phyloP scores from a whole-genome alignment of 2,888 invertebrate species.

The Phragmatobia fuliginosa region DNA sequence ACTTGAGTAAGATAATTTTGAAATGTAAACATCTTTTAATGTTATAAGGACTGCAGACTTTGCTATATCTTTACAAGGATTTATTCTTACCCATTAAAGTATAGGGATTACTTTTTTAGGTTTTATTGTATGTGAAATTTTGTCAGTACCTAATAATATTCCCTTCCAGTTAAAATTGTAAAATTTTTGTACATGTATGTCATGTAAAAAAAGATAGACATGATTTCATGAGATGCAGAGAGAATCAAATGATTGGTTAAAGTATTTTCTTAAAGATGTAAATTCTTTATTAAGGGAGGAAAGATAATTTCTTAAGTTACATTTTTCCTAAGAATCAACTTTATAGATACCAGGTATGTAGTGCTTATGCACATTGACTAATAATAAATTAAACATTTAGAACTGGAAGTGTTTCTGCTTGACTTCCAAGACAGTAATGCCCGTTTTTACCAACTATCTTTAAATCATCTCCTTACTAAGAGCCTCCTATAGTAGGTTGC shows the following conservation, averaged over 20 bases:
- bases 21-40: constrained; percentile 64
- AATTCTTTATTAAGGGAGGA: constrained; percentile 55
- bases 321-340: constrained; percentile 72
- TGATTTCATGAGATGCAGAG: constrained; percentile 60
- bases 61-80: constrained; percentile 78
- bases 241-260: constrained; percentile 59
- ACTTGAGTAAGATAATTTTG: constrained; percentile 71
- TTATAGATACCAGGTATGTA: constrained; percentile 51
- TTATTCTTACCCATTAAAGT: constrained; percentile 59
- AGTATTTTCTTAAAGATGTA: constrained; percentile 48
- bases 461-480: no score
- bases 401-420: constrained; percentile 23
- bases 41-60: constrained; percentile 79
- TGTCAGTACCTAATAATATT: constrained; percentile 55
- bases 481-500: no score
- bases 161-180: constrained; percentile 44
- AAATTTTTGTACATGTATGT: constrained; percentile 54
- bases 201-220: constrained; percentile 53
- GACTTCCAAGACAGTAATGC: constrained; percentile 35
- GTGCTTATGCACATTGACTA: constrained; percentile 47
- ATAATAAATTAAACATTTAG: constrained; percentile 37
- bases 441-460: no score
- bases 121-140: constrained; percentile 58
- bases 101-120: constrained; percentile 62
- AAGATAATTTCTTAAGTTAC: constrained; percentile 65